A percentile compares a stretch with the other conserved stretches of the same genome.
phyloP scores from a whole-genome alignment of 2,113 vertebrate genomes.

The Ptilonorhynchus violaceus region DNA sequence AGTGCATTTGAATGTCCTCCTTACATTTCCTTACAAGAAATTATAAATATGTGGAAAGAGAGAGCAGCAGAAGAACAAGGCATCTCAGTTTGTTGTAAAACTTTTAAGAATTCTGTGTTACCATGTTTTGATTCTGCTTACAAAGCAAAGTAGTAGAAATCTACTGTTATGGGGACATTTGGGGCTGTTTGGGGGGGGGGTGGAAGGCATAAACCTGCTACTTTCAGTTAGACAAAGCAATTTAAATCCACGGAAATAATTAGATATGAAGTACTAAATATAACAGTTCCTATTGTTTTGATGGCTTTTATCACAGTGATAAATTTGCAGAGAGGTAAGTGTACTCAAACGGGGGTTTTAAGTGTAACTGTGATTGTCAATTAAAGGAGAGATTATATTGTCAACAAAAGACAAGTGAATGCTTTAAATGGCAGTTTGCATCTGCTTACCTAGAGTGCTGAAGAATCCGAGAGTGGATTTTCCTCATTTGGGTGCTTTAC shows the following conservation, averaged over 20 bases:
- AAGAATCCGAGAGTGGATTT: not conserved
- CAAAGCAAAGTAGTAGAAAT: not conserved
- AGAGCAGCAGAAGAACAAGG: not conserved
- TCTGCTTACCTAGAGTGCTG: slow-evolving; percentile 6
- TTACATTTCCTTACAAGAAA: not conserved
- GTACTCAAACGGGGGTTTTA: not conserved
- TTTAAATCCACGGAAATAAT: not conserved
- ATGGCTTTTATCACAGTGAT: not conserved
- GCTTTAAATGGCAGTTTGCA: slow-evolving; percentile 34
- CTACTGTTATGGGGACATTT: not conserved
- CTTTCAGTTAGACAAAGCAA: not conserved
- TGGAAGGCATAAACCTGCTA: not conserved
- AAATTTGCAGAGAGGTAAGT: not conserved
- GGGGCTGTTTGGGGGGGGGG: fast-evolving
- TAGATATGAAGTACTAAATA: not conserved
- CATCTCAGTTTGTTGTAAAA: not conserved
- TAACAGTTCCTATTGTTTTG: not conserved
- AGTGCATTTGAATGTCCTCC: not conserved
- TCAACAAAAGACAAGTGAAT: slow-evolving; percentile 21
- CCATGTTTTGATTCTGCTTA: not conserved
- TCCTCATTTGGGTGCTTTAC: slow-evolving; percentile 16
- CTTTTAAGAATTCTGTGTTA: not conserved
- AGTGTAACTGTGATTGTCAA: slow-evolving; percentile 28
- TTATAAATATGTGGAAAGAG: not conserved
- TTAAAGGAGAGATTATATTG: slow-evolving; percentile 28